Evolutionary conservation across 2,797 vertebrate genomes (phyloP).

Genomic region (Pseudomugil gertrudae): DNA sequence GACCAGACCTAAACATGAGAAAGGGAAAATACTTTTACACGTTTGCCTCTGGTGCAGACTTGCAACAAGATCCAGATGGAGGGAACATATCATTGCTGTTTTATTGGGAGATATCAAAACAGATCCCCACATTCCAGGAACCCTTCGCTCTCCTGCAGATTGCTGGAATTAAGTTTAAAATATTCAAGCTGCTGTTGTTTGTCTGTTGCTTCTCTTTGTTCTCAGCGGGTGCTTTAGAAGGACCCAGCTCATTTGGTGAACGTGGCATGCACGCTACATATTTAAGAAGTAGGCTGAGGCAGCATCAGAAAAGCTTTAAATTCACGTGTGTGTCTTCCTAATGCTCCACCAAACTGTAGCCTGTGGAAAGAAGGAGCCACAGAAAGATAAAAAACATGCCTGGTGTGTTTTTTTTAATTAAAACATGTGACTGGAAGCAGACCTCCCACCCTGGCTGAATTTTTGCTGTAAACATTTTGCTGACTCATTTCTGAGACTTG

Average conservation of each 20-base stretch:
- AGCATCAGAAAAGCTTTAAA: constrained; percentile 7
- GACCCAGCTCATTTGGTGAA: constrained; percentile 9
- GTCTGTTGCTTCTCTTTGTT: constrained; percentile 58
- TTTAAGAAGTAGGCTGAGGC: constrained; percentile 25
- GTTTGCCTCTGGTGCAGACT: constrained; percentile 68
- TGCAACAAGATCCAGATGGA: constrained; percentile 83
- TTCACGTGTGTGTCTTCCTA: constrained; percentile 4
- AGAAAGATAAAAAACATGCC: constrained; percentile 36
- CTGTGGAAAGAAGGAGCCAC: constrained; percentile 13
- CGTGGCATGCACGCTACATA: constrained; percentile 16
- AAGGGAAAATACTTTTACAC: constrained; percentile 75
- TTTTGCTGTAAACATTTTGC: constrained; percentile 57
- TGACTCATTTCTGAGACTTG: constrained; percentile 65
- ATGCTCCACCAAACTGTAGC: constrained; percentile 19
- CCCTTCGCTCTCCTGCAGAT: constrained; percentile 48
- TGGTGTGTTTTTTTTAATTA: constrained; percentile 67
- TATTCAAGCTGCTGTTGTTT: constrained; percentile 56
- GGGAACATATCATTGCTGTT: constrained; percentile 74
- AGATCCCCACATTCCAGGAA: constrained; percentile 66
- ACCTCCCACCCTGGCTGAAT: constrained; percentile 32
- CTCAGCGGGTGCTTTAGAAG: constrained; percentile 18
- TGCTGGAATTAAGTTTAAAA: constrained; percentile 52
- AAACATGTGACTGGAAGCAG: constrained; percentile 57
- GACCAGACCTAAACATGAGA: constrained; percentile 74
- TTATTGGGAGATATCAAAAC: constrained; percentile 82